Conservation (phyloP, 2,113 vertebrate species). For the Laterallus jamaicensis region DNA sequence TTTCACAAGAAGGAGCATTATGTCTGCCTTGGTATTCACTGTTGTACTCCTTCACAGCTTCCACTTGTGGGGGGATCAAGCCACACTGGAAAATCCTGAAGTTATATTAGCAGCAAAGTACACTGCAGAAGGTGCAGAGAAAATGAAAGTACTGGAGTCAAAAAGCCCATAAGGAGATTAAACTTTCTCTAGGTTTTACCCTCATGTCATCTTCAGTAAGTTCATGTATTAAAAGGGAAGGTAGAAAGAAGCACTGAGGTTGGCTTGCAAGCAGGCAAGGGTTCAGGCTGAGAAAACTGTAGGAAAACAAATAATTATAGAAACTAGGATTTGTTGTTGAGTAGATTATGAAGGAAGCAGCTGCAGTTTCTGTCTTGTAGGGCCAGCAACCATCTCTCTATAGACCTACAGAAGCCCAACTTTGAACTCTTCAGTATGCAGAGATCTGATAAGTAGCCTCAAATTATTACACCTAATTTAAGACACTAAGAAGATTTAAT, state of each 20-base stretch:
- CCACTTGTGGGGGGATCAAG: neutral
- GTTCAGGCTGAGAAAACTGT: neutral
- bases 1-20: neutral
- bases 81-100: neutral
- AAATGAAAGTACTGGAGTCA: neutral
- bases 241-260: neutral
- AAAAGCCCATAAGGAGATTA: neutral
- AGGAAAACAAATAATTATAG: neutral
- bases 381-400: neutral
- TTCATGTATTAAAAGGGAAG: neutral
- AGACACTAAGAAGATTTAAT: neutral
- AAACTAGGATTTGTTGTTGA: neutral
- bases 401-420: neutral
- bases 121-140: neutral
- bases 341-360: neutral
- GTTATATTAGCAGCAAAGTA: too few species aligned
- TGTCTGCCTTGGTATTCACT: neutral
- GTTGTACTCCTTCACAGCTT: neutral
- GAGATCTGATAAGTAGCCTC: neutral
- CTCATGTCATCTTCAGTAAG: neutral
- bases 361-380: neutral
- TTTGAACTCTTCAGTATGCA: neutral
- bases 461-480: neutral
- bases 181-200: neutral
- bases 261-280: neutral